Conservation (phyloP, 1,140 invertebrate genomes). For the Drosophila murphyi region DNA sequence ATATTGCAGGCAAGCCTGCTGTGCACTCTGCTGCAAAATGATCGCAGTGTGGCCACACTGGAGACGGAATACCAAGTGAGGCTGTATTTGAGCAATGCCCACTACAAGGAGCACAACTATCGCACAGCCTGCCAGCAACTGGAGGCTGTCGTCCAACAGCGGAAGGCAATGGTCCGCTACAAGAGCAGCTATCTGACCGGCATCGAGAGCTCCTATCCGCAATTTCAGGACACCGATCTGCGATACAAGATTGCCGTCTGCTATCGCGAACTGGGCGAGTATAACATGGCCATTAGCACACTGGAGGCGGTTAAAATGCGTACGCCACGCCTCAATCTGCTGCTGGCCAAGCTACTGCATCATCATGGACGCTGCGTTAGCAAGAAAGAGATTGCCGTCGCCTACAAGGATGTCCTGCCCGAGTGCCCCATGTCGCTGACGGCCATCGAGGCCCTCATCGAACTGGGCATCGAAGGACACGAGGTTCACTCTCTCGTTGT, state of each 20-base stretch:
- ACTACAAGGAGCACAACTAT: conserved; percentile 61
- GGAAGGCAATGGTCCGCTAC: conserved; percentile 57
- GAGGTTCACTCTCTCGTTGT: conserved; percentile 90
- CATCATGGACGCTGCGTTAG: conserved; percentile 87
- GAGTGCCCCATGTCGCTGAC: conserved; percentile 91
- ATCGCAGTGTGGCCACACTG: conserved; percentile 65
- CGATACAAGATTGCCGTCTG: conserved; percentile 90
- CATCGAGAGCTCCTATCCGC: conserved; percentile 75
- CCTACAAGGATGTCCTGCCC: conserved; percentile 91
- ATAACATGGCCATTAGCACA: conserved; percentile 87
- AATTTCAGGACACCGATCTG: conserved; percentile 87
- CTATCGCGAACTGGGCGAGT: conserved; percentile 88
- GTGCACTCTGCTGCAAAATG: conserved; percentile 65
- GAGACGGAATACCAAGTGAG: conserved; percentile 76
- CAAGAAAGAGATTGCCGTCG: conserved; percentile 89
- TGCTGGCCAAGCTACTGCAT: conserved; percentile 89
- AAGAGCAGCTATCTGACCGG: conserved; percentile 58
- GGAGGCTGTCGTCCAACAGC: conserved; percentile 53
- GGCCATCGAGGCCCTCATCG: conserved; percentile 88
- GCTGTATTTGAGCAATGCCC: conserved; percentile 60
- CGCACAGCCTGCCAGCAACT: conserved; percentile 55
- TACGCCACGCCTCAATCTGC: conserved; percentile 89
- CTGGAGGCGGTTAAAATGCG: conserved; percentile 90
- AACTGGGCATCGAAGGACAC: conserved; percentile 89
- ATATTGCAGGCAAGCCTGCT: conserved; percentile 65